Evolutionary conservation across 1,140 invertebrate genomes (phyloP).

Genomic region (Caerostris extrusa): DNA sequence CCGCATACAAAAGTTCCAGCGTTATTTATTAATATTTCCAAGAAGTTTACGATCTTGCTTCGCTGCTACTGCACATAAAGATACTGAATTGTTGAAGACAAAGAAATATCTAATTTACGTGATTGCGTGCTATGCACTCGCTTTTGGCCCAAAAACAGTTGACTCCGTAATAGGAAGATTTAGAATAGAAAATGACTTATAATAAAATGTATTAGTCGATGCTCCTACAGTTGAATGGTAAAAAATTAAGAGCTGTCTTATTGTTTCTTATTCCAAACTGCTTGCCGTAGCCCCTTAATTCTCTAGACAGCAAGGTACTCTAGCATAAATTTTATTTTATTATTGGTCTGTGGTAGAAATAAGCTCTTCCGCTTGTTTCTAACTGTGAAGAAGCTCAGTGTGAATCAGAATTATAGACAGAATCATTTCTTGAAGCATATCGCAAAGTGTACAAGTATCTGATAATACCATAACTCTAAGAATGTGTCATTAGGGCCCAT

Average conservation of each 20-base stretch:
- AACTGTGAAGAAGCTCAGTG: conserved; percentile 7
- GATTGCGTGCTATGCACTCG: conserved; percentile 58
- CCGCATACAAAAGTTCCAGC: conserved; percentile 64
- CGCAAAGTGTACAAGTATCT: too few species aligned
- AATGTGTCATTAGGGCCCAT: too few species aligned
- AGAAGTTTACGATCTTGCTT: conserved; percentile 63
- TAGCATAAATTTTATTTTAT: conserved; percentile 39
- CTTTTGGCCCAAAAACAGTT: conserved; percentile 48
- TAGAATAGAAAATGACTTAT: conserved; percentile 65
- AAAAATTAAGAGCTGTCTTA: conserved; percentile 50
- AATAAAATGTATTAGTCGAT: conserved; percentile 48
- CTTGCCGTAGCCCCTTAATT: conserved; percentile 26
- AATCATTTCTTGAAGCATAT: neutral
- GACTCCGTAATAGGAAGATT: conserved; percentile 53
- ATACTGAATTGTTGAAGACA: conserved; percentile 65
- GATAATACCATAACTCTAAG: too few species aligned
- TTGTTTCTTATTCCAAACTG: conserved; percentile 50
- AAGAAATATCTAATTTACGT: conserved; percentile 68
- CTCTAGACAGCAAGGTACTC: conserved; percentile 14
- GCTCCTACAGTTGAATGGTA: conserved; percentile 42
- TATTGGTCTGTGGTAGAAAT: conserved; percentile 25
- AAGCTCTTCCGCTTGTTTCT: conserved; percentile 27
- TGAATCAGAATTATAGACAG: neutral
- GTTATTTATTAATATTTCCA: conserved; percentile 65
- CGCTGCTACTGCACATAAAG: conserved; percentile 59